Evolutionary conservation across 2,888 invertebrate genomes (phyloP), one percentile per base, ranked within the genome.

Genomic region (Philaethria dido): DNA sequence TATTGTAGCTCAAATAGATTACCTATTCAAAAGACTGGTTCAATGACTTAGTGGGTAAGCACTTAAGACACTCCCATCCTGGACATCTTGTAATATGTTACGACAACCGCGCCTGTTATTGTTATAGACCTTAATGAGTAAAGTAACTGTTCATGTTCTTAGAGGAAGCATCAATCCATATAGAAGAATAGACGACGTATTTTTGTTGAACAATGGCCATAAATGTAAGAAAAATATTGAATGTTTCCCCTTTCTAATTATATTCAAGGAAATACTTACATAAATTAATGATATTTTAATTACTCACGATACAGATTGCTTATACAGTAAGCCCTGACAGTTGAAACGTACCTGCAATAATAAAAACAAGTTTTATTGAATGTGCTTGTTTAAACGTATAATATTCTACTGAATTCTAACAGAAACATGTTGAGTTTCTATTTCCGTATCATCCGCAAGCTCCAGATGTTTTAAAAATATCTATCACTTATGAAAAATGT

Each of bases 11-110:
- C n/a, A 57, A 42, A 57, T 42, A 47, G 48, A 39, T 42, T 42
- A 47, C 55, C 67, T 70, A 78, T 67, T 55, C 55, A 69, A 68
- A 70, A 64, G 79, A 78, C 77, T 79, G 78, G 76, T 75, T 75
- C 77, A 81, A 77, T 80, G 77, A 78, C 78, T 77, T 80, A 33
- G 47, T 60, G 79, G 80, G 80, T 82, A 79, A 73, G 71, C 64
- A 68, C 72, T 89, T 88, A 88, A n/a, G 88, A 84, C 89, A 79
- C 91, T 82, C 91, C 91, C 89, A 87, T 91, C 86, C 85, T 84
- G 83, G 79, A 77, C 79, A 81, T 88, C 86, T 89, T 86, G 85
- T 86, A 86, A 85, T 88, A 90, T 89, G 89, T 86, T 86, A 80
- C 84, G 77, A 68, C 68, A 79, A 80, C 91, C 88, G 83, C 89